These are phyloP conservation scores for Aptenodytes patagonicus DNA, from an alignment of 2,113 vertebrate species.

Conservation along the genomic window DNA sequence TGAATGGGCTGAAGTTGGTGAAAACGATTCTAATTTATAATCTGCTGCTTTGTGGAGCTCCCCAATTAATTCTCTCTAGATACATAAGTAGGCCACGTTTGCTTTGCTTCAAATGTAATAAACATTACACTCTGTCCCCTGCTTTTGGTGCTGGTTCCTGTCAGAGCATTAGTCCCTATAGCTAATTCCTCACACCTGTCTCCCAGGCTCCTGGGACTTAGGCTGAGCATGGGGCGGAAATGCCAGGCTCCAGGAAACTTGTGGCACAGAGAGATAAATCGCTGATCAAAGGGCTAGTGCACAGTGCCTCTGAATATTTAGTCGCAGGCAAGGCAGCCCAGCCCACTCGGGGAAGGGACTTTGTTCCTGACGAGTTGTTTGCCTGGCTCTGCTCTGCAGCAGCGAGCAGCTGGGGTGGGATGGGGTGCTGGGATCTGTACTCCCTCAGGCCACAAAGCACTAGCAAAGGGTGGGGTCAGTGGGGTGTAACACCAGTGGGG, in stretches of 20 bases:
- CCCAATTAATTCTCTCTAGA: slow-evolving; percentile 79
- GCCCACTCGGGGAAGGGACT: not conserved
- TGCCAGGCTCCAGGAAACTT: slow-evolving; percentile 51
- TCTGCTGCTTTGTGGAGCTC: slow-evolving; percentile 76
- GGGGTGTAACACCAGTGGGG: not conserved
- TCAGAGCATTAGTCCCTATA: slow-evolving; percentile 55
- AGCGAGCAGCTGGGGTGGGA: not conserved
- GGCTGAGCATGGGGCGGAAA: slow-evolving; percentile 52
- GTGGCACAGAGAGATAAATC: slow-evolving; percentile 62
- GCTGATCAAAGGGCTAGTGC: slow-evolving; percentile 39
- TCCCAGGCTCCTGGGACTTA: slow-evolving; percentile 58
- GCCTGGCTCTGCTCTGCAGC: rapidly evolving
- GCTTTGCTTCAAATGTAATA: slow-evolving; percentile 77
- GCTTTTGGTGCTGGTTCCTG: slow-evolving; percentile 69
- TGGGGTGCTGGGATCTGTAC: not conserved
- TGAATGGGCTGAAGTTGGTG: slow-evolving; percentile 74
- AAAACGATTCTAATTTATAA: slow-evolving; percentile 81
- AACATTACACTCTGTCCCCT: slow-evolving; percentile 73
- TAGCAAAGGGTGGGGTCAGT: not conserved
- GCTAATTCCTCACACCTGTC: slow-evolving; percentile 78
- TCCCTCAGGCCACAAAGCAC: not conserved
- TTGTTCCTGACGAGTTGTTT: not conserved
- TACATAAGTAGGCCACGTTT: slow-evolving; percentile 80
- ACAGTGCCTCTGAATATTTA: not conserved
- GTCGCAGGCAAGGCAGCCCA: not conserved